Evolutionary conservation across 2,888 invertebrate species (phyloP).

Genomic region (Ornithoptera alexandrae): DNA sequence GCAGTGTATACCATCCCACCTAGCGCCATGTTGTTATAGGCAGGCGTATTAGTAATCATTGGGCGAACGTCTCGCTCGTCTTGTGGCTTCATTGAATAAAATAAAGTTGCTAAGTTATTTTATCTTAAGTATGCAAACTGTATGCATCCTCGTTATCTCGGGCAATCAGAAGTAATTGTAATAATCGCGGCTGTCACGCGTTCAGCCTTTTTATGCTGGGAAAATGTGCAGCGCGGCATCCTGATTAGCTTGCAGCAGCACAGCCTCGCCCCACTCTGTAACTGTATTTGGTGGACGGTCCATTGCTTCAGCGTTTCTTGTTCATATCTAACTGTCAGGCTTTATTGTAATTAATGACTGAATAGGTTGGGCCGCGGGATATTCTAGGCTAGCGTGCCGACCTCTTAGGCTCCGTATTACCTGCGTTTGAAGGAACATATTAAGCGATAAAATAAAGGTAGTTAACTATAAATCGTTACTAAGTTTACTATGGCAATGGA

Average conservation of each 20-base stretch:
- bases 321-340: constrained; percentile 7
- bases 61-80: too few species aligned
- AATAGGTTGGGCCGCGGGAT: constrained; percentile 1
- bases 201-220: constrained; percentile 15
- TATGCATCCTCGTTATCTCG: neutral
- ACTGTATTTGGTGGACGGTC: constrained; percentile 13
- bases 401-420: too few species aligned
- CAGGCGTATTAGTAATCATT: too few species aligned
- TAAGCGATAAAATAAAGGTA: too few species aligned
- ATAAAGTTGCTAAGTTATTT: too few species aligned
- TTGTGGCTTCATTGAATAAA: too few species aligned
- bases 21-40: too few species aligned
- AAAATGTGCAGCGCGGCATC: neutral
- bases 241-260: constrained; percentile 4
- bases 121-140: neutral
- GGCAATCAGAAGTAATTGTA: constrained; percentile 12
- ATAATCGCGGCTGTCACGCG: constrained; percentile 19
- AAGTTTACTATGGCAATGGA: too few species aligned
- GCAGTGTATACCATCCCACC: too few species aligned
- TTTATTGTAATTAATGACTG: constrained; percentile 23
- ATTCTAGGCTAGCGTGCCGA: neutral
- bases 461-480: too few species aligned
- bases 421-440: too few species aligned
- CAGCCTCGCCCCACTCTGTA: neutral
- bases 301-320: constrained; percentile 18